Percentiles rank a stretch among this genome's conserved stretches.
phyloP scores from a whole-genome alignment of 2,113 vertebrate genomes.

The Poecile atricapillus region DNA sequence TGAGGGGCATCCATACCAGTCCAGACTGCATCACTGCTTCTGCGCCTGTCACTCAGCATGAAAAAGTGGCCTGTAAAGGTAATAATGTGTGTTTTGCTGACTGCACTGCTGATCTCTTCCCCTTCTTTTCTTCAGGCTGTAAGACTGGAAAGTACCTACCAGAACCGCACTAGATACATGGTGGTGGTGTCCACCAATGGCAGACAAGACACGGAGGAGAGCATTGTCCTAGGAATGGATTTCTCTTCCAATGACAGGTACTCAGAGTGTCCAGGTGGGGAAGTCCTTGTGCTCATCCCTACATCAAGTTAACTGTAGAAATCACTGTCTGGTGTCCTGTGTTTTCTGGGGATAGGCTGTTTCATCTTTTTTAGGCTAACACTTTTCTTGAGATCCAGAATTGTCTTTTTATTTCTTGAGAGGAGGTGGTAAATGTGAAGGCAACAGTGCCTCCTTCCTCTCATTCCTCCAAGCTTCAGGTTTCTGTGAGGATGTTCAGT shows the following conservation, averaged over 20 bases:
- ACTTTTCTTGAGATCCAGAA: neutral
- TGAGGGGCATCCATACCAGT: accelerated
- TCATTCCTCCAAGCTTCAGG: neutral
- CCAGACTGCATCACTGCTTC: slow-evolving; percentile 19
- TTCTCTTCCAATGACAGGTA: slow-evolving; percentile 92
- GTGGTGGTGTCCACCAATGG: slow-evolving; percentile 96
- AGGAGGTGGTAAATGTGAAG: neutral
- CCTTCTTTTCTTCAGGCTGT: slow-evolving; percentile 80
- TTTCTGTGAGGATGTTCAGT: neutral
- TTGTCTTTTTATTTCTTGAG: neutral
- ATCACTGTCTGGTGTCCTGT: neutral
- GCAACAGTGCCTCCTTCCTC: neutral
- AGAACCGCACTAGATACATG: slow-evolving; percentile 94
- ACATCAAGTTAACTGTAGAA: neutral
- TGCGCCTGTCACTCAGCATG: slow-evolving; percentile 11
- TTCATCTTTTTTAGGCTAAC: neutral
- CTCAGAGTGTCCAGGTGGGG: neutral
- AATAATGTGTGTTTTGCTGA: neutral
- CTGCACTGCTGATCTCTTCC: neutral
- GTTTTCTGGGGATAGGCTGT: neutral
- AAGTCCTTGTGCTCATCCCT: neutral
- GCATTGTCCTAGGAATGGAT: slow-evolving; percentile 95
- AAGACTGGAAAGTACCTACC: slow-evolving; percentile 90
- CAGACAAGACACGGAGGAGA: slow-evolving; percentile 95
- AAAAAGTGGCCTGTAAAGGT: neutral